phyloP scores from a whole-genome alignment of 1,140 invertebrate genomes.

The Phymastichus coffea region DNA sequence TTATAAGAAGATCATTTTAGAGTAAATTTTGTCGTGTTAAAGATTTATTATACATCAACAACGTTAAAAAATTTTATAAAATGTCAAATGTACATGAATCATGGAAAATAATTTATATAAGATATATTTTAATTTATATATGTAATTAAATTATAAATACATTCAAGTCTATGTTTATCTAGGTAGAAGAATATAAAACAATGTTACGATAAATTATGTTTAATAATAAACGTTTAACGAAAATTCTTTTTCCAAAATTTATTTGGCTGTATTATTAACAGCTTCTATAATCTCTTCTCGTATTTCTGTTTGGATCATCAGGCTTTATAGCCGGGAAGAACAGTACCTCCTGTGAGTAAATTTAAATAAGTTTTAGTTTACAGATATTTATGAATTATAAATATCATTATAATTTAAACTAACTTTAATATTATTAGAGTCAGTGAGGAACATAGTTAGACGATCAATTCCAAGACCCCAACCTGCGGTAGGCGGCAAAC shows the following conservation, averaged over 20 bases:
- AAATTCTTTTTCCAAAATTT: constrained; percentile 1
- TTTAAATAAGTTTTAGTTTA: background rate
- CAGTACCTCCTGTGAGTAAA: constrained; percentile 70
- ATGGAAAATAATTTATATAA: too few relatives aligned
- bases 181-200: too few relatives aligned
- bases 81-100: background rate
- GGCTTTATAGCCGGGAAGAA: constrained; percentile 86
- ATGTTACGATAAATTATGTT: constrained; percentile 13
- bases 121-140: too few relatives aligned
- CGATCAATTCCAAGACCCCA: constrained; percentile 98
- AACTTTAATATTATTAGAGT: constrained; percentile 98
- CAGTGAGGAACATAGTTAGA: constrained; percentile 96
- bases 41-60: constrained; percentile 2
- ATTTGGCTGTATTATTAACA: constrained; percentile 31
- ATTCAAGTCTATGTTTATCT: too few relatives aligned
- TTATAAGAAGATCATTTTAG: constrained; percentile 4
- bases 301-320: constrained; percentile 68
- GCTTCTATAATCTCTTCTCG: constrained; percentile 42
- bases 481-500: constrained; percentile 96
- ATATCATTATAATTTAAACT: constrained; percentile 25
- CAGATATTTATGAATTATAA: too few relatives aligned
- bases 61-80: constrained; percentile 1
- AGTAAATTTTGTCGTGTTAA: background rate
- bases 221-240: constrained; percentile 1
- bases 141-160: too few relatives aligned